Percentiles rank a stretch among this genome's conserved stretches.
These are phyloP conservation scores for Aepyceros melampus DNA, from an alignment of 2,113 vertebrate species.

Conservation along the genomic window DNA sequence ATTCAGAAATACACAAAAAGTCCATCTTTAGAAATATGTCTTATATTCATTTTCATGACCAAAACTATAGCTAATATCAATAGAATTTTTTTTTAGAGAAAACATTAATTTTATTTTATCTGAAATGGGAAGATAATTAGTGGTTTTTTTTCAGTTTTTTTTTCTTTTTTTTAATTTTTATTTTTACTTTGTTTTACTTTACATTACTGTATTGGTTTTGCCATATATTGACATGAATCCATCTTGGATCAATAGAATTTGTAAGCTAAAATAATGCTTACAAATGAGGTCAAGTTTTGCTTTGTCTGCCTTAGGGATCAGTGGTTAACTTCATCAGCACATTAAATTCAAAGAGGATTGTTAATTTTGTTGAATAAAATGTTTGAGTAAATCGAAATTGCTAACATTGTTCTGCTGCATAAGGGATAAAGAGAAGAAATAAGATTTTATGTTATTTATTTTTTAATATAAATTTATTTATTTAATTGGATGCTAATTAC, in stretches of 20 bases:
- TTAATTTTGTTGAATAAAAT: background rate
- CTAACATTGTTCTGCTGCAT: slow-evolving; percentile 33
- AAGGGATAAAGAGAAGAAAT: background rate
- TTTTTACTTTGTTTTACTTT: too few relatives aligned
- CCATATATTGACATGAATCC: too few relatives aligned
- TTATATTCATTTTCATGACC: background rate
- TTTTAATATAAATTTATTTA: too few relatives aligned
- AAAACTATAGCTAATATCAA: slow-evolving; percentile 70
- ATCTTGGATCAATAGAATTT: slow-evolving; percentile 75
- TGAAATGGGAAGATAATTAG: too few relatives aligned
- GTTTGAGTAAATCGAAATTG: background rate
- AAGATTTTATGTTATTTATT: background rate
- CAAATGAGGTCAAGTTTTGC: slow-evolving; percentile 45
- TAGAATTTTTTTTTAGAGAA: too few relatives aligned
- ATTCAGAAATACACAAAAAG: background rate
- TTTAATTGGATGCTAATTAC: too few relatives aligned
- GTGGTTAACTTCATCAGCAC: slow-evolving; percentile 71
- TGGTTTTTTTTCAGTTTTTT: too few relatives aligned
- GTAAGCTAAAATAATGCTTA: slow-evolving; percentile 68
- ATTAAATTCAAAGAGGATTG: slow-evolving; percentile 47
- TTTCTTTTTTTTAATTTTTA: too few relatives aligned
- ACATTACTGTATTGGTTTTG: too few relatives aligned
- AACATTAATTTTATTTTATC: too few relatives aligned
- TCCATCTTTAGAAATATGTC: background rate
- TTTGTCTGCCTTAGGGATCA: slow-evolving; percentile 42